phyloP scores from a whole-genome alignment of 2,888 invertebrate species.

The Cantharis lateralis region DNA sequence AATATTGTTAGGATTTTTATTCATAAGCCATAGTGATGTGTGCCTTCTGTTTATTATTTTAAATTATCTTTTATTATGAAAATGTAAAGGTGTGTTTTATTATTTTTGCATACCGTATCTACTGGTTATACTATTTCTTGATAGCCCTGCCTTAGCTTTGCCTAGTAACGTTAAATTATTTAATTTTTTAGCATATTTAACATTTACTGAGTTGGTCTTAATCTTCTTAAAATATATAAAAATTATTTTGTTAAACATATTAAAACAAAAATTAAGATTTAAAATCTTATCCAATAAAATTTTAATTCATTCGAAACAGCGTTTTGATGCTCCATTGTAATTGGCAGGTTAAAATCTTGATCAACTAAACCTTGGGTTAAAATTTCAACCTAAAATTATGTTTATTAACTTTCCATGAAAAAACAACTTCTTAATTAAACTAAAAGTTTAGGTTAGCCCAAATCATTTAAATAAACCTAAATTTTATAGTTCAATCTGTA shows the following conservation, averaged over 20 bases:
- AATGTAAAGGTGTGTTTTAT: neutral
- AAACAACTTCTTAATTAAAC: too few species aligned
- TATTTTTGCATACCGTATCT: neutral
- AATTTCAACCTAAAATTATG: too few species aligned
- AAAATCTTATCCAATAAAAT: too few species aligned
- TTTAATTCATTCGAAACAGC: too few species aligned
- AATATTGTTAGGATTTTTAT: neutral
- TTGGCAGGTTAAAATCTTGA: too few species aligned
- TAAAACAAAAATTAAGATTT: too few species aligned
- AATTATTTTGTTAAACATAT: neutral
- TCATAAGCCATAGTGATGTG: neutral
- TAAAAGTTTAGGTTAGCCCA: too few species aligned
- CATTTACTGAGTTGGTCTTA: neutral
- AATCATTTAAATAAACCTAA: too few species aligned
- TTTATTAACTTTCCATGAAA: too few species aligned
- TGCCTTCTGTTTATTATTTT: neutral
- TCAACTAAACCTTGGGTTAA: too few species aligned
- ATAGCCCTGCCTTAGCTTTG: neutral
- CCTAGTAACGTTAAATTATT: neutral
- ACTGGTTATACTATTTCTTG: neutral
- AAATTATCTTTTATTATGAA: neutral
- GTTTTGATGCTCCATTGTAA: too few species aligned
- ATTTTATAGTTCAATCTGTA: too few species aligned
- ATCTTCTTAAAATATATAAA: neutral
- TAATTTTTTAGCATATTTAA: neutral